Percentiles rank a stretch among this genome's conserved stretches.
These are phyloP conservation scores for Callorhinus ursinus DNA, from an alignment of 2,113 vertebrate species.

Conservation along the genomic window DNA sequence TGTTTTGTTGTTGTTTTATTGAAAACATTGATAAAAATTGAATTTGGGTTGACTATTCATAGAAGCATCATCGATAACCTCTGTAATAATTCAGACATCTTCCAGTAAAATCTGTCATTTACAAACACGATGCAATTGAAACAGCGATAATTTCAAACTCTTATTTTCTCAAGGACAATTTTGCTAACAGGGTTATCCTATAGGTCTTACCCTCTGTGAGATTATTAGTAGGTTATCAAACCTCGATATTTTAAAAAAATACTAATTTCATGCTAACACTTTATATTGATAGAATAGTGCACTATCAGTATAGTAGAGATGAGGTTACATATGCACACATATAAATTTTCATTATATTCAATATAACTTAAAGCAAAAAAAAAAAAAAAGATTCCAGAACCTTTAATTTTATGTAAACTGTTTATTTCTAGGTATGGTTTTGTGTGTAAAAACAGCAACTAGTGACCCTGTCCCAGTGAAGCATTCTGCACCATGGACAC, in stretches of 20 bases:
- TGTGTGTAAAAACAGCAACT: neutral
- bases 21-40: neutral
- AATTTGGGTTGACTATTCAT: neutral
- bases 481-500: neutral
- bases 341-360: neutral
- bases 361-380: neutral
- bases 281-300: neutral
- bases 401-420: neutral
- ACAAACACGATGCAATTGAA: neutral
- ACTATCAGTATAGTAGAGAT: neutral
- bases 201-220: neutral
- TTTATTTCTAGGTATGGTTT: neutral
- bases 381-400: neutral
- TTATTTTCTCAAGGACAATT: neutral
- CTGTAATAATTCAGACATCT: neutral
- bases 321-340: neutral
- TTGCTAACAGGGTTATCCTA: neutral
- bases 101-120: neutral
- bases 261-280: neutral
- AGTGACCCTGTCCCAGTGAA: rapidly evolving
- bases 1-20: neutral
- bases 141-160: neutral
- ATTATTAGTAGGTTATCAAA: neutral
- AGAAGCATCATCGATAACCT: neutral
- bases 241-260: neutral